Evolutionary conservation across 1,140 invertebrate genomes (phyloP), one percentile per base, ranked within the genome.

Genomic region (Drosophila tropicalis): DNA sequence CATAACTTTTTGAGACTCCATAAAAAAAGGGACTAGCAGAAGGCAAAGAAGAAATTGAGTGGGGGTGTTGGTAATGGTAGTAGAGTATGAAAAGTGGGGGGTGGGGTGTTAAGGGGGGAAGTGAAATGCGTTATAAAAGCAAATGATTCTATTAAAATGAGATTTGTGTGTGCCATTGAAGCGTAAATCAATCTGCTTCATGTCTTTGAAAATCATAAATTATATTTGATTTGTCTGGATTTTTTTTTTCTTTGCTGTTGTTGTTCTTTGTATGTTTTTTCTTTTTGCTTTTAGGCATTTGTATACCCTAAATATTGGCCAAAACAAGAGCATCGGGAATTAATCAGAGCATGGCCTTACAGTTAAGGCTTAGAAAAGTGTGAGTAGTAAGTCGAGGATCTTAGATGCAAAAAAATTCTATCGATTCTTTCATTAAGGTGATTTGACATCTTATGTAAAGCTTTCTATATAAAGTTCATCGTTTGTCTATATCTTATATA

Each of bases 91-190:
- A 5, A 15, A 17, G 15, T 0, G 5, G 15, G 5, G 44, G 7
- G 5, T 17, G 44, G 44, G 9, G 44, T 19, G 17, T 7, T 9
- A 47, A 47, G 36, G 44, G 44, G 44, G 44, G n/a, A 51, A 51
- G 17, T 51, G 44, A 51, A 51, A 51, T 32, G 75, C 62, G 70
- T 72, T 83, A 74, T 87, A 77, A 89, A 89, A 83, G 54, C 66
- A 80, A 84, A 89, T 84, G 74, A 89, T 89, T 89, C 85, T 89
- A 89, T 89, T 89, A 89, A 89, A 89, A 84, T 72, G 67, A 81
- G 80, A 89, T 84, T 89, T 81, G 81, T 89, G 85, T 81, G 77
- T 89, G 85, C 77, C 70, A 89, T 89, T 89, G 80, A 73, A 78
- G 84, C 80, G 84, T 67, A 81, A 87, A 89, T 90, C 84, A 89